A percentile compares a stretch with the other conserved stretches of the same genome.
These are phyloP conservation scores for Rotaria magnacalcarata DNA, from an alignment of 2,888 invertebrate species.

Conservation along the genomic window DNA sequence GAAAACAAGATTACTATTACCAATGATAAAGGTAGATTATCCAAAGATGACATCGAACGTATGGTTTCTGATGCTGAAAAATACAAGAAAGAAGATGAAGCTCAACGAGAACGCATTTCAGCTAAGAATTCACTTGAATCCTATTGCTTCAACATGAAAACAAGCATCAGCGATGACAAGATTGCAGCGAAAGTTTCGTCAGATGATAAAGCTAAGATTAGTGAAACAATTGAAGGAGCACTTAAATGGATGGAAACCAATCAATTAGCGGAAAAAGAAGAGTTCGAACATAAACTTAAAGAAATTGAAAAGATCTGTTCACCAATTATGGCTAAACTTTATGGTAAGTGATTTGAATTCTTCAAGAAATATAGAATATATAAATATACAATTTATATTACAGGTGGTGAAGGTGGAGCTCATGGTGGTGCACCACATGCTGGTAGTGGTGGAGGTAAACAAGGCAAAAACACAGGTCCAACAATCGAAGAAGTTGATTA, in stretches of 20 bases:
- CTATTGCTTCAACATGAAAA: conserved; percentile 77
- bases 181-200: conserved; percentile 82
- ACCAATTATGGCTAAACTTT: conserved; percentile 88
- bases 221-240: conserved; percentile 79
- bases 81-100: conserved; percentile 48
- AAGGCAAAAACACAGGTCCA: conserved; percentile 54
- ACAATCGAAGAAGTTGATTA: conserved; percentile 61
- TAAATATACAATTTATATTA: neutral
- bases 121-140: conserved; percentile 50
- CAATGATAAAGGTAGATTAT: conserved; percentile 75
- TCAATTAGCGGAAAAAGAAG: conserved; percentile 79
- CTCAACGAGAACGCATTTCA: conserved; percentile 46
- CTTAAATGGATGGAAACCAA: conserved; percentile 69
- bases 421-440: conserved; percentile 64
- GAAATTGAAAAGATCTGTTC: conserved; percentile 84
- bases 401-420: neutral
- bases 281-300: conserved; percentile 89
- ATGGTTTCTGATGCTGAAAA: conserved; percentile 68
- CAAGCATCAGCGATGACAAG: conserved; percentile 81
- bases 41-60: conserved; percentile 85
- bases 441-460: conserved; percentile 36
- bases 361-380: neutral
- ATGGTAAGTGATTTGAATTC: conserved; percentile 61
- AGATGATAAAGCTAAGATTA: conserved; percentile 73
- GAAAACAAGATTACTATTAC: conserved; percentile 63